Evolutionary conservation across 1,140 invertebrate species (phyloP), one percentile per base, ranked within the genome.

Genomic region (Leptinotarsa lineolata): DNA sequence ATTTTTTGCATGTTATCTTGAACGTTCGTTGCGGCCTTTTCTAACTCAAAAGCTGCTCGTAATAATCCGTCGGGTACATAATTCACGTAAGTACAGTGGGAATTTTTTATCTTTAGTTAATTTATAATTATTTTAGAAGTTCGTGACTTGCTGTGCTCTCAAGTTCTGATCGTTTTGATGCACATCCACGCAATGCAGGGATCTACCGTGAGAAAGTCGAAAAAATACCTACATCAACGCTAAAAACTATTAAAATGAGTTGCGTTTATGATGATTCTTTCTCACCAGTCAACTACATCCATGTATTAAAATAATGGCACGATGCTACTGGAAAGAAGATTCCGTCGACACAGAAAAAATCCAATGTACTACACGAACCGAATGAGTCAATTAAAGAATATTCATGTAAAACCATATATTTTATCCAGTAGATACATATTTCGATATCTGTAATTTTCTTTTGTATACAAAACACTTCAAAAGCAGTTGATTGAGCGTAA

Each of bases 181-280:
- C 69, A 59, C 54, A n/a, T 70, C 68, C 48, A 70, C 46, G 68
- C 46, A 59, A 70, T 54, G 65, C 54, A 15, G 68, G 54, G 39
- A 70, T 59, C 58, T 60, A 71, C 69, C 69, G 69, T 71, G 69
- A 63, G 69, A 71, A 71, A 71, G 22, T 71, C 18, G 18, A 71
- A 71, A 70, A 71, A 71, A 71, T 71, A 71, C 69, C 69, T 71
- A 63, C 69, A 71, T 58, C 69, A 63, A 71, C n/a, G 69, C 44
- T 71, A 18, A 20, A 71, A 61, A 71, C 69, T 71, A 71, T 71
- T 71, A 63, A 39, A 54, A 54, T 54, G 48, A 54, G 48, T 54
- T 54, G 48, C n/a, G 48, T 54, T 54, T 54, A 54, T 54, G 48
- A 54, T 54, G 48, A 15, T 54, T 12, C 48, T 54, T 18, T 54